These are phyloP conservation scores for Polyergus mexicanus DNA, from an alignment of 1,140 invertebrate genomes.

Conservation along the genomic window DNA sequence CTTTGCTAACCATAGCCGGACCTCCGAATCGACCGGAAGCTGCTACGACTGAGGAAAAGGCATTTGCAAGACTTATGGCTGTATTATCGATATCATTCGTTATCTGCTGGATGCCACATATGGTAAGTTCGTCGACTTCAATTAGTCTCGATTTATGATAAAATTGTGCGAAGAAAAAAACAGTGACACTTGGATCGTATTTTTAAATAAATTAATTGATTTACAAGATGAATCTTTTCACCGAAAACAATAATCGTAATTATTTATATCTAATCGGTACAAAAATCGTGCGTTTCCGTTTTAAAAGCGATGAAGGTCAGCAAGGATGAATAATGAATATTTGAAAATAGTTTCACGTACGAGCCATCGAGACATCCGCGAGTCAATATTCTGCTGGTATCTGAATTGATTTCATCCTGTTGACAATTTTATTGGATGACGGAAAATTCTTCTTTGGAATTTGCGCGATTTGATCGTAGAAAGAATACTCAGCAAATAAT, in stretches of 20 bases:
- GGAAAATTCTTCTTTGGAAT: background rate
- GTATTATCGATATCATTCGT: conserved; percentile 93
- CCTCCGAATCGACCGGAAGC: conserved; percentile 80
- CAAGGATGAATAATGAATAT: conserved; percentile 47
- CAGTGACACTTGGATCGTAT: background rate
- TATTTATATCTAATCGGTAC: conserved; percentile 3
- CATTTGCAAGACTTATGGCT: conserved; percentile 94
- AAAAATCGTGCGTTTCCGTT: conserved; percentile 57
- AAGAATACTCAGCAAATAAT: background rate
- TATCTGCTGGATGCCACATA: conserved; percentile 94
- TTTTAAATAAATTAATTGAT: conserved; percentile 27
- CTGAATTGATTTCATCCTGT: conserved; percentile 54
- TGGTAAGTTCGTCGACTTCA: conserved; percentile 88
- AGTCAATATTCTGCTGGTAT: conserved; percentile 57
- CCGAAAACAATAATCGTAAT: conserved; percentile 29
- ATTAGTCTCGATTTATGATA: background rate
- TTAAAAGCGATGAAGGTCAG: conserved; percentile 45
- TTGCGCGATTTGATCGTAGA: background rate
- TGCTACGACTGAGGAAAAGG: conserved; percentile 92
- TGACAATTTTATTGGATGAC: conserved; percentile 8
- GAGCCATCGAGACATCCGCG: conserved; percentile 63
- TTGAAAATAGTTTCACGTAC: conserved; percentile 76
- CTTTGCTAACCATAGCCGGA: conserved; percentile 78
- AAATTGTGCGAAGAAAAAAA: background rate
- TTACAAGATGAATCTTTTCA: background rate